Conservation (phyloP, 1,140 invertebrate species). For the Zaprionus capensis region DNA sequence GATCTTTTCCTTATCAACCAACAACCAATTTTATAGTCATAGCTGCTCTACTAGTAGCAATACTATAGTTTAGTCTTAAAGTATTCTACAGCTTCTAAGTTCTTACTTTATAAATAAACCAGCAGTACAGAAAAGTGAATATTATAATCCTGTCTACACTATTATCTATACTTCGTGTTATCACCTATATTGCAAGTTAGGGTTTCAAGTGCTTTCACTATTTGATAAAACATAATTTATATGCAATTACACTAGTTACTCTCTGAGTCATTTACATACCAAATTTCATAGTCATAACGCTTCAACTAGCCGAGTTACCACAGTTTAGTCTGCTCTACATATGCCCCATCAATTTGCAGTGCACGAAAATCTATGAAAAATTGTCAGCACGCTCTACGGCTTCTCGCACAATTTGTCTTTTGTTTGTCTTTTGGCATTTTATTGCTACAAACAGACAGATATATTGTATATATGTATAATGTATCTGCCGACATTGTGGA, state of each 20-base stretch:
- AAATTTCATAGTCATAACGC: not conserved
- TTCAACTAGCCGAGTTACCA: not conserved
- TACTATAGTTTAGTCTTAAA: too few species aligned
- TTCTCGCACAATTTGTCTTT: conserved; percentile 63
- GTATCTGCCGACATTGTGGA: conserved; percentile 32
- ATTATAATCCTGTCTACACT: too few species aligned
- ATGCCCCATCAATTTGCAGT: conserved; percentile 13
- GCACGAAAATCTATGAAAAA: conserved; percentile 54
- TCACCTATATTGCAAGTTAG: too few species aligned
- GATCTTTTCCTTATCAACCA: too few species aligned
- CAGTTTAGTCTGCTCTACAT: not conserved
- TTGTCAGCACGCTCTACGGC: conserved; percentile 55
- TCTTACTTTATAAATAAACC: too few species aligned
- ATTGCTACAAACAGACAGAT: conserved; percentile 29
- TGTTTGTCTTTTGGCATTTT: conserved; percentile 56
- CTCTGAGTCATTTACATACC: not conserved
- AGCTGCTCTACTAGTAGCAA: too few species aligned
- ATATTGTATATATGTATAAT: conserved; percentile 14
- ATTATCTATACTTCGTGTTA: too few species aligned
- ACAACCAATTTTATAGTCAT: too few species aligned
- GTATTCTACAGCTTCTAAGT: too few species aligned
- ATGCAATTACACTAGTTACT: not conserved
- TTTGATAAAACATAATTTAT: not conserved
- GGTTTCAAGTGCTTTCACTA: too few species aligned
- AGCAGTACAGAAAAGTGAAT: too few species aligned